Base-by-base conservation (phyloP, 2,797 vertebrate genomes). In the Microctenopoma steveboyesi region DNA sequence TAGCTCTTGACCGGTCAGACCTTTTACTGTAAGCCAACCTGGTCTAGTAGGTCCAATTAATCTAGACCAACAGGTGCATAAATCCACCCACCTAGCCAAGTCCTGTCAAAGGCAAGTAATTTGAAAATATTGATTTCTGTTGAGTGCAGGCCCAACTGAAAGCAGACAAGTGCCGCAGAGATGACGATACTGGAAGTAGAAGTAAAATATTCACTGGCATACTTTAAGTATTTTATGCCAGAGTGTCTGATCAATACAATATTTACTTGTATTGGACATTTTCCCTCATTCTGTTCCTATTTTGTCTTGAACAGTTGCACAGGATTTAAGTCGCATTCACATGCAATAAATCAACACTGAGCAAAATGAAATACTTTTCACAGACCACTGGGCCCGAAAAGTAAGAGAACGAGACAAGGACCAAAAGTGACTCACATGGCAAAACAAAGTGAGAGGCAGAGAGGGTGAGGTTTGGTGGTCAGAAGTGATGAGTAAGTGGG, bases 401-500 rank as follows among this genome's bases (percentile, higher is more conserved):
- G 60, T 30, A 49, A 35, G 28, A 48, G 58, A 53, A 45, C 16
- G 50, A 82, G 57, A 56, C 47, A 25, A 11, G 54, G 28, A 49
- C 3, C 12, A 48, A 67, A 54, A 54, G 48, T 25, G 4, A 64
- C 30, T 25, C 13, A 25, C 45, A 22, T 9, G 37, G 35, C 55
- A 59, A 55, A 27, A 12, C 37, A 52, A n/a, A 28, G 51, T 49
- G 59, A 74, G 53, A 72, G 42, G 69, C 15, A 35, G 57, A 55
- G 65, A 72, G 46, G 27, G 60, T 30, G 78, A 69, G 49, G 58
- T 11, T 62, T 40, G 48, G 35, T 70, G 77, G 82, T 78, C 54
- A 50, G 69, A 79, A 74, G 77, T 74, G 68, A 83, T 67, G 76
- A 74, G 40, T 74, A 75, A 84, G 54, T 57, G 74, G 67, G 73